phyloP scores from a whole-genome alignment of 2,113 vertebrate species.

The Bombycilla garrulus region DNA sequence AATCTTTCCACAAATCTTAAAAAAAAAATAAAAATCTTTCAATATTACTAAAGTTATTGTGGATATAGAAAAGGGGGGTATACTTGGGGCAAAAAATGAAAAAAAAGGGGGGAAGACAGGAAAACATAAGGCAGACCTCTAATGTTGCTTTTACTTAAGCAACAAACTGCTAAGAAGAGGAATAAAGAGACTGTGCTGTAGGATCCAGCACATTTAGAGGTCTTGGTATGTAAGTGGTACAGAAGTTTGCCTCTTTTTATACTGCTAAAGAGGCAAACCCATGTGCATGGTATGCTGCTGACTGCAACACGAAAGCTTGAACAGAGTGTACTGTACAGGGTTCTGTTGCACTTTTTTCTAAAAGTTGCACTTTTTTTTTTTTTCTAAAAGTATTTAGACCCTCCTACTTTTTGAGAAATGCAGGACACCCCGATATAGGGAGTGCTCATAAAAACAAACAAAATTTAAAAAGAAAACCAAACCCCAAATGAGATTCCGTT shows the following conservation, averaged over 20 bases:
- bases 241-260: background rate
- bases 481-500: background rate
- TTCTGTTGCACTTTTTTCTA: background rate
- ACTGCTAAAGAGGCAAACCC: background rate
- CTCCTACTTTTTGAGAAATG: background rate
- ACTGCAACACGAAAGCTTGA: background rate
- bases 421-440: background rate
- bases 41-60: background rate
- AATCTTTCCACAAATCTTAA: background rate
- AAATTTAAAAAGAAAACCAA: background rate
- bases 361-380: background rate
- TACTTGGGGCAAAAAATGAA: background rate
- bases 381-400: background rate
- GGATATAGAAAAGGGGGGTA: background rate
- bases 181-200: background rate
- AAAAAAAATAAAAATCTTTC: background rate
- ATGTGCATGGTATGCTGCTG: background rate
- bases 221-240: background rate
- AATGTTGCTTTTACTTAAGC: background rate
- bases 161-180: background rate
- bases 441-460: background rate
- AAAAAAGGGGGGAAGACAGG: background rate
- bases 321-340: fast-evolving
- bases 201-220: background rate
- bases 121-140: background rate